Base-by-base conservation (phyloP, 2,888 invertebrate genomes). In the Netelia melanura region DNA sequence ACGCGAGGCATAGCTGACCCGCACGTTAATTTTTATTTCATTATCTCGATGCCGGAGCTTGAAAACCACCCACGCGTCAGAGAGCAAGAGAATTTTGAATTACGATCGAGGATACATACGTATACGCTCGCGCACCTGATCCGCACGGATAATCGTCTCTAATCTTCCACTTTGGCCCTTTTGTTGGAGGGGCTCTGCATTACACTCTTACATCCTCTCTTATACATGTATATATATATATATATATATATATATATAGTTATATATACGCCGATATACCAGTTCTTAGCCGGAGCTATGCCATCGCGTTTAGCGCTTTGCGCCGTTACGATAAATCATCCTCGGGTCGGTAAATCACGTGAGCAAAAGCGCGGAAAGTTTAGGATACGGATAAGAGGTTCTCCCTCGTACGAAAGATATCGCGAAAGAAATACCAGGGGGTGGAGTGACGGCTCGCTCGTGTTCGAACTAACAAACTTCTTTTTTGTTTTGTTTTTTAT, bases 131-230 rank as follows among this genome's bases (percentile, higher is more conserved):
- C 91, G 90, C 92, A 92, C 91, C 91, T 92, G 91, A 92, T 92
- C 90, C 90, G 89, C 89, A 44, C 48, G 58, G 91, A 93, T 93
- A 93, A 93, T 93, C 92, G 91, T 90, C 92, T 91, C 93, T 93
- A 93, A 93, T 93, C 93, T 93, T 93, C 93, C 93, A 93, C 93
- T 93, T 93, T 93, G 90, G 90, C 88, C 91, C 90, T 91, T 65
- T 92, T 91, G 89, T 91, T 90, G 85, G 89, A 89, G 83, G 89
- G 70, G 25, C 25, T 17, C 52, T 25, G 70, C 64, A 75, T 78
- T 78, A 78, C 78, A 71, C 62, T 70, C 74, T 78, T 74, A 62
- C 30, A 62, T 62, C 56, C 72, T 44, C 17, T 65, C 17, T 48
- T 68, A 48, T 48, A 48, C 6, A 48, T 48, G 9, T 48, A 48